Percentiles rank a stretch among this genome's conserved stretches.
These are phyloP conservation scores for Rhinoderma darwinii DNA, from an alignment of 2,113 vertebrate genomes.

Conservation along the genomic window DNA sequence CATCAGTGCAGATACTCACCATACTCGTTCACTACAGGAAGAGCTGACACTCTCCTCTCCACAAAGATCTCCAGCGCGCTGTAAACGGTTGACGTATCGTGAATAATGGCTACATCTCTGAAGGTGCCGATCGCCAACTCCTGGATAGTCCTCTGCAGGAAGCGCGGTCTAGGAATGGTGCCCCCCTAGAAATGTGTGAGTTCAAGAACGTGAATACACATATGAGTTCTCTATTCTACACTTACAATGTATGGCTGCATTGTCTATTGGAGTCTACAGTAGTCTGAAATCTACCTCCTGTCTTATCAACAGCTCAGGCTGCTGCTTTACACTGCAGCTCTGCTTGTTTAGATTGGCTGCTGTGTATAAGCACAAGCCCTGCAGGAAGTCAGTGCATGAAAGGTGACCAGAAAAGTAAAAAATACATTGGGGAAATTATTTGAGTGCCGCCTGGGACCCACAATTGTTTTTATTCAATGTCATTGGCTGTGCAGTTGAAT, in stretches of 20 bases:
- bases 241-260: not conserved
- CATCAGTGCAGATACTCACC: conserved; percentile 69
- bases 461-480: too few species aligned
- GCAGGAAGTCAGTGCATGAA: not conserved
- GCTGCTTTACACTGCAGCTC: not conserved
- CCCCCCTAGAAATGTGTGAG: conserved; percentile 71
- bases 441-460: too few species aligned
- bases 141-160: conserved; percentile 80
- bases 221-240: not conserved
- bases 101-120: conserved; percentile 83
- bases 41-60: conserved; percentile 88
- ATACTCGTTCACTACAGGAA: conserved; percentile 86
- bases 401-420: too few species aligned
- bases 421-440: too few species aligned
- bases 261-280: too few species aligned
- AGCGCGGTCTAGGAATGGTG: conserved; percentile 81
- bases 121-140: conserved; percentile 92
- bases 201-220: not conserved
- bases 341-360: not conserved
- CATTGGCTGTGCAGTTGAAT: too few species aligned
- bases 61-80: conserved; percentile 89
- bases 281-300: not conserved
- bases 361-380: not conserved
- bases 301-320: not conserved
- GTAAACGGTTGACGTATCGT: conserved; percentile 80